Conservation (phyloP, 2,888 invertebrate genomes). For the Apoderus coryli region DNA sequence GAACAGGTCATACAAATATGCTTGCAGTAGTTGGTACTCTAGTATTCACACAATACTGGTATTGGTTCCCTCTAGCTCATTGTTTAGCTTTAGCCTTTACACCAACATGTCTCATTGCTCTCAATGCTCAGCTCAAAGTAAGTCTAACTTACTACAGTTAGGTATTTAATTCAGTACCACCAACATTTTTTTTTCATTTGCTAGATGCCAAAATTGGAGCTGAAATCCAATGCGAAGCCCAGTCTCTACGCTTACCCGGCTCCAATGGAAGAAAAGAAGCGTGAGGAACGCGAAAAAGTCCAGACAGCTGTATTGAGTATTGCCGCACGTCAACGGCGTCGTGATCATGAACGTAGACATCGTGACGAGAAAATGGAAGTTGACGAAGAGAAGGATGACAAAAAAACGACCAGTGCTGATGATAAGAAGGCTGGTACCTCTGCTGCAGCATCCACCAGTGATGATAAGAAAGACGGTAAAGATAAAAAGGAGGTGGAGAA, state of each 20-base stretch:
- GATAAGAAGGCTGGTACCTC: constrained; percentile 28
- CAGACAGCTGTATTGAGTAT: constrained; percentile 96
- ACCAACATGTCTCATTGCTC: constrained; percentile 87
- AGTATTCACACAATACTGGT: constrained; percentile 99
- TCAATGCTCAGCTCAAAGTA: constrained; percentile 78
- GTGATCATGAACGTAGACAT: constrained; percentile 55
- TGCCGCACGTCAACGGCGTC: constrained; percentile 80
- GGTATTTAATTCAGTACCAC: no score
- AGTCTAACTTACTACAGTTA: no score
- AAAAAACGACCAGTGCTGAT: constrained; percentile 30
- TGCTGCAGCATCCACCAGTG: constrained; percentile 14
- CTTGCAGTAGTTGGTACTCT: constrained; percentile 93
- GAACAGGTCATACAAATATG: constrained; percentile 96
- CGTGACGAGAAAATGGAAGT: constrained; percentile 70
- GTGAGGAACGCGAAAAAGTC: constrained; percentile 93
- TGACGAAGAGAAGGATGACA: constrained; percentile 32
- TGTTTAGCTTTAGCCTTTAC: constrained; percentile 92
- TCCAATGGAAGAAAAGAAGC: constrained; percentile 94
- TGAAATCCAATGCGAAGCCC: constrained; percentile 85
- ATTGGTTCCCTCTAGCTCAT: constrained; percentile 98
- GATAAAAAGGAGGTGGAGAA: constrained; percentile 38
- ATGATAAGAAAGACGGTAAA: constrained; percentile 26
- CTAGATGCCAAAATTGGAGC: constrained; percentile 88
- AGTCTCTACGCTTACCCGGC: constrained; percentile 95
- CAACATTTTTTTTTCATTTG: no score